Evolutionary conservation across 1,140 invertebrate genomes (phyloP), one percentile per base, ranked within the genome.

Genomic region (Aricia agestis): DNA sequence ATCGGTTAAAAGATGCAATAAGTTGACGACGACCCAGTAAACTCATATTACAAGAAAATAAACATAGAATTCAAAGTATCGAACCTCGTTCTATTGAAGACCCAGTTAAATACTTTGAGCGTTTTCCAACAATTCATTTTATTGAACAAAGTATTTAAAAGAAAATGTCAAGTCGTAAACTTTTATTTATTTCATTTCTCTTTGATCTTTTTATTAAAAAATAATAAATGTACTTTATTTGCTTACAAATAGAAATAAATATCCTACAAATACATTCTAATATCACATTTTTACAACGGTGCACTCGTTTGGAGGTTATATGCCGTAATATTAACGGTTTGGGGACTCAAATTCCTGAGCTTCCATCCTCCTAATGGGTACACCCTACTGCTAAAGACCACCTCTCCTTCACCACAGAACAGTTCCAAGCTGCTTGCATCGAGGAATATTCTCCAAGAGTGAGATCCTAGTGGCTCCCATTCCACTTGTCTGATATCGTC

Each of bases 331-430:
- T 73, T 66, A n/a, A 90, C 25, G 4, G 69, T 67, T 72, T 85
- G 83, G 2, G 76, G 72, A 68, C 85, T 84, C 6, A 78, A 32
- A 69, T 89, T 90, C 0, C 70, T 82, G 2, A 90, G 65, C 5
- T 67, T 75, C 86, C 87, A 89, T 6, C 77, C 79, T 19, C 87
- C 86, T 2, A 83, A 76, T 19, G 85, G 81, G 57, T 81, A 90
- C 2, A 86, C 76, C 45, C 89, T 74, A 58, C 79, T 84, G 32
- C 86, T 90, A 67, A 91, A 87, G 0, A 91, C 89, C 1, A 85
- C 87, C 58, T 90, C 89, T n/a, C 87, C 89, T 73, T 90, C 86
- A 0, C 89, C 89, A 68, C 87, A 91, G 74, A 91, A 91, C 45
- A 91, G 67, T 68, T 91, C 89, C 19, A 91, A 32, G 13, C 86